phyloP scores from a whole-genome alignment of 2,113 vertebrate species.

The cat (Felis catus) region DNA sequence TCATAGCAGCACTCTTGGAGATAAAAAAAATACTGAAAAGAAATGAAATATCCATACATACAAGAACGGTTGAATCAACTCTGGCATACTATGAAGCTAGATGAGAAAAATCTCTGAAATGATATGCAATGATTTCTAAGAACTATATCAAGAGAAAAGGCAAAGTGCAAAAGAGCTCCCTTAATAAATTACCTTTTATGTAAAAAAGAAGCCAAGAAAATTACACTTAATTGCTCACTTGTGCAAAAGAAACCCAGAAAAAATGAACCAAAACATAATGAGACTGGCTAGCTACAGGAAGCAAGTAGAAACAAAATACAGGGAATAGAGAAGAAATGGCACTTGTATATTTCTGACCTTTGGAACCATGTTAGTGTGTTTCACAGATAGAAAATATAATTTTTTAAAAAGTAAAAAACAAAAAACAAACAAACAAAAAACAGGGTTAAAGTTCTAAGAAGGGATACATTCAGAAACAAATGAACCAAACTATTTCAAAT shows the following conservation, averaged over 20 bases:
- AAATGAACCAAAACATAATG: not conserved
- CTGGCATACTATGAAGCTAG: not conserved
- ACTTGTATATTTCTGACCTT: not conserved
- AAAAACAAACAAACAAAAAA: not conserved
- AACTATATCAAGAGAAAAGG: slow-evolving; percentile 30
- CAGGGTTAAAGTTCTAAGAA: not conserved
- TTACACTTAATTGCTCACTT: not conserved
- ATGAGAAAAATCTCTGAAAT: slow-evolving; percentile 34
- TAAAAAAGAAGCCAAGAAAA: slow-evolving; percentile 3
- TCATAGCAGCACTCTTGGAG: not conserved
- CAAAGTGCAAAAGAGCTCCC: not conserved
- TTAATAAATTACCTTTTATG: not conserved
- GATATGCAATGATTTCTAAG: not conserved
- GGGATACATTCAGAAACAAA: not conserved
- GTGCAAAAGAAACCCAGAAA: not conserved
- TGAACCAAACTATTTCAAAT: slow-evolving; percentile 2
- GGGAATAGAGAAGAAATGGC: not conserved
- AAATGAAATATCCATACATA: not conserved
- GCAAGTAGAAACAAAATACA: not conserved
- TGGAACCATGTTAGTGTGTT: not conserved
- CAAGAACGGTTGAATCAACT: not conserved
- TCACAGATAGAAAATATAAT: slow-evolving; percentile 11
- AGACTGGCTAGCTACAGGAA: not conserved
- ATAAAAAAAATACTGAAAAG: not conserved
- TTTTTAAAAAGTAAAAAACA: not conserved